phyloP scores from a whole-genome alignment of 1,140 invertebrate genomes.

The Cephus cinctus region DNA sequence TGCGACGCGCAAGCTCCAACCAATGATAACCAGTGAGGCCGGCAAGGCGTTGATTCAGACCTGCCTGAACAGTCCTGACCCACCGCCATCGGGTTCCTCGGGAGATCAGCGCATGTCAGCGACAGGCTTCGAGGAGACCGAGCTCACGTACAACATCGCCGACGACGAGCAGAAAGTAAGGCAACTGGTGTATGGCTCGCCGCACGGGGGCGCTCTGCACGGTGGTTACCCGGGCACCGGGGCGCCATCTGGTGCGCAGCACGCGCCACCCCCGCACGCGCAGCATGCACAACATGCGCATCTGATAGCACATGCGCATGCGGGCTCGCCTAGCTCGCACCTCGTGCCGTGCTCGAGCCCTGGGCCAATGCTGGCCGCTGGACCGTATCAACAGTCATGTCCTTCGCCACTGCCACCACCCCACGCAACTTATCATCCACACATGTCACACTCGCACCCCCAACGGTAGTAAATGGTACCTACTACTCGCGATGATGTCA shows the following conservation, averaged over 20 bases:
- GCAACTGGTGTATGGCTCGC: conserved; percentile 84
- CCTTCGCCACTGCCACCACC: conserved; percentile 62
- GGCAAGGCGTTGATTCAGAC: conserved; percentile 98
- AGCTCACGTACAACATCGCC: conserved; percentile 94
- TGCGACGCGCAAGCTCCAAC: conserved; percentile 97
- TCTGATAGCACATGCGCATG: conserved; percentile 60
- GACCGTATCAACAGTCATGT: conserved; percentile 61
- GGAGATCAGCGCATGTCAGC: conserved; percentile 95
- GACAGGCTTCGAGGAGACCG: conserved; percentile 97
- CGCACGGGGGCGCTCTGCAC: conserved; percentile 62
- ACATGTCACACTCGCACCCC: conserved; percentile 67
- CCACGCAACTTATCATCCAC: conserved; percentile 58
- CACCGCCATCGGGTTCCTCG: conserved; percentile 70
- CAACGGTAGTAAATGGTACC: conserved; percentile 77
- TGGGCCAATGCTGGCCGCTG: conserved; percentile 53
- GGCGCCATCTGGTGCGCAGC: conserved; percentile 59
- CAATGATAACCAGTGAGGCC: conserved; percentile 99
- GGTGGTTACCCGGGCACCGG: conserved; percentile 52
- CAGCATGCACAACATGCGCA: conserved; percentile 62
- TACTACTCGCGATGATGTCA: no score
- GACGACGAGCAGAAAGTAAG: conserved; percentile 96
- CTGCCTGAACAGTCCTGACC: conserved; percentile 97
- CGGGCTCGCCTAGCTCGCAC: conserved; percentile 62
- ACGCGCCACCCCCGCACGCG: conserved; percentile 62
- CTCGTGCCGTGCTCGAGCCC: conserved; percentile 63